Percentiles rank a stretch among this genome's conserved stretches.
Conservation (phyloP, 2,113 vertebrate species). For the Pungitius pungitius region DNA sequence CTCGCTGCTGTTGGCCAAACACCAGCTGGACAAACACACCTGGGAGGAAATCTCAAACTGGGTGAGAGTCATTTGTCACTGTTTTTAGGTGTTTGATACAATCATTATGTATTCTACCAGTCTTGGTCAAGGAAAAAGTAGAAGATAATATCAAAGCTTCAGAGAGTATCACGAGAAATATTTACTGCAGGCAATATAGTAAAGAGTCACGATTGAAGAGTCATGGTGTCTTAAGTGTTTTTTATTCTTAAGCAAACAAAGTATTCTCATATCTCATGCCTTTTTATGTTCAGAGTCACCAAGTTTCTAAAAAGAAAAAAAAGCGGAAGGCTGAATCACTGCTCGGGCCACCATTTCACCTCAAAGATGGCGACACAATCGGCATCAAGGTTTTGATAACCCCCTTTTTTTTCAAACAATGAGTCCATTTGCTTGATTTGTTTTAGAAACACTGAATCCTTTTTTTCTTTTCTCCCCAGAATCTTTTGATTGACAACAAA, state of each 20-base stretch:
- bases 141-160: background rate
- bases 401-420: background rate
- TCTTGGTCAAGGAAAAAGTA: background rate
- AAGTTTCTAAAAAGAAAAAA: constrained; percentile 90
- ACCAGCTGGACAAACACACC: constrained; percentile 87
- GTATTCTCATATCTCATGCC: background rate
- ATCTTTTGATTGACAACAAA: constrained; percentile 86
- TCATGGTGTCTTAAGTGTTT: background rate
- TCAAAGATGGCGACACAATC: constrained; percentile 91
- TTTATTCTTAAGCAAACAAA: background rate
- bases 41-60: constrained; percentile 91
- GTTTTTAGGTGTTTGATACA: background rate
- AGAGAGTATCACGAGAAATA: background rate
- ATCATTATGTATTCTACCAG: background rate
- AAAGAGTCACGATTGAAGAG: background rate
- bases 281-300: constrained; percentile 82
- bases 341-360: constrained; percentile 85
- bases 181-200: background rate
- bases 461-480: constrained; percentile 74
- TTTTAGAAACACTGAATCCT: background rate
- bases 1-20: constrained; percentile 90
- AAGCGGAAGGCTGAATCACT: constrained; percentile 89
- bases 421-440: background rate
- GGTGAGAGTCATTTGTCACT: constrained; percentile 74
- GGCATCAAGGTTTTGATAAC: constrained; percentile 86